Evolutionary conservation across 1,140 invertebrate species (phyloP), one percentile per base, ranked within the genome.

Genomic region (Leptestheria dahalacensis): DNA sequence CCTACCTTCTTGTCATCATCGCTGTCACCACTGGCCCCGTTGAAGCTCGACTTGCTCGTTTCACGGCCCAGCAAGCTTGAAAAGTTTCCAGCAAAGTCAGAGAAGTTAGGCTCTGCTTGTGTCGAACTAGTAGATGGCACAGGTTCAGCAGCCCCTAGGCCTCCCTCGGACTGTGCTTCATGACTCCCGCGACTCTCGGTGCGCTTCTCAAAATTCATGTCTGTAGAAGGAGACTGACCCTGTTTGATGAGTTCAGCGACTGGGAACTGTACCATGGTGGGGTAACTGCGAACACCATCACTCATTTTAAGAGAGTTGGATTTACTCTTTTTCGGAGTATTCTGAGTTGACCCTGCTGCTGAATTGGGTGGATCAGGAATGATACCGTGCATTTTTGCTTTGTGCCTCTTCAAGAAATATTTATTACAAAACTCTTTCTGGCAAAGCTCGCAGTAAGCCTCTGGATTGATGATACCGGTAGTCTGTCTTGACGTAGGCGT

Each of bases 341-440:
- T 20, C 48, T 47, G 56, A 60, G 51, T 59, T 48, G 52, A 48
- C 23, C 29, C 59, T 41, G 57, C 62, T 24, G 54, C 55, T 28
- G 63, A 59, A 2, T 56, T 63, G 11, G 59, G 61, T 11, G 64
- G 64, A 33, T 66, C 63, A 33, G 64, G 64, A 49, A 62, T 60
- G 59, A 78, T 76, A 12, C 75, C 75, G 64, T 79, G 77, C 51
- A 77, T 78, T 62, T 78, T 79, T 3, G 74, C 73, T 66, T 78
- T 79, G 65, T 79, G 78, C 24, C 82, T 79, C 65, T 81, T 76
- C 21, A 85, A 69, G 68, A 84, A 83, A 69, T 84, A 83, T 69
- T 85, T 81, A 72, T 85, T 85, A 71, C 82, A 84, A 61, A 81
- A 78, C 64, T 83, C 79, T 67, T 84, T 83, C 67, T 82, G 80